These are phyloP conservation scores for Sylvilagus floridanus DNA, from an alignment of 2,797 vertebrate species.

Conservation along the genomic window DNA sequence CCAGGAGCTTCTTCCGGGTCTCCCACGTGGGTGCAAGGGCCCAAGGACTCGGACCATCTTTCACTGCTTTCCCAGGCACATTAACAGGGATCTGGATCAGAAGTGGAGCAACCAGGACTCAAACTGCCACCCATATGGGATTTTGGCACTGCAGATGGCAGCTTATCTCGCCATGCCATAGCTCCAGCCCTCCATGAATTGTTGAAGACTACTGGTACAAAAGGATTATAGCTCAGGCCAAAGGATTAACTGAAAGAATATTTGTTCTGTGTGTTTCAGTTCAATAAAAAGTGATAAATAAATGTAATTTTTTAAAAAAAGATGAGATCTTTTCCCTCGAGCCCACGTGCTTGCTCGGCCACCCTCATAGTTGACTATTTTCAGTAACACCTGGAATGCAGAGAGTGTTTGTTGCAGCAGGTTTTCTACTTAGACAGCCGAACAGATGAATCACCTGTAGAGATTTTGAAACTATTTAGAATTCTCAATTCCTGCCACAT, in stretches of 20 bases:
- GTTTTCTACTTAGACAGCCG: background rate
- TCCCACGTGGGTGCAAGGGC: too few relatives aligned
- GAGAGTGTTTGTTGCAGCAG: background rate
- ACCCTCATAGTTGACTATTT: background rate
- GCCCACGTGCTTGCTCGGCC: background rate
- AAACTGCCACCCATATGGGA: too few relatives aligned
- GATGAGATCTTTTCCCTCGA: background rate
- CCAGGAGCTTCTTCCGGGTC: too few relatives aligned
- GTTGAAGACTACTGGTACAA: too few relatives aligned
- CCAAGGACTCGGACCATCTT: too few relatives aligned
- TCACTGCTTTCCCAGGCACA: too few relatives aligned
- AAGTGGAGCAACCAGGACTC: too few relatives aligned
- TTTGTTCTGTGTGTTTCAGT: slow-evolving; percentile 26
- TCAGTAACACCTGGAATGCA: slow-evolving; percentile 1
- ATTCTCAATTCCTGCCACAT: slow-evolving; percentile 1
- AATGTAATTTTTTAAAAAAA: background rate
- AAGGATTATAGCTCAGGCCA: background rate
- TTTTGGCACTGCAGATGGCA: too few relatives aligned
- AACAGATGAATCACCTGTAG: background rate
- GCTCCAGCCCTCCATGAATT: background rate
- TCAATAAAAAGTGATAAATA: background rate
- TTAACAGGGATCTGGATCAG: too few relatives aligned
- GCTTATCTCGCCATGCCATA: too few relatives aligned
- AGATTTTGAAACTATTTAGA: slow-evolving; percentile 36
- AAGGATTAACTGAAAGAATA: background rate